Percentiles rank a stretch among this genome's conserved stretches.
Evolutionary conservation across 2,888 invertebrate species (phyloP).

Genomic region (Scotopteryx bipunctaria): DNA sequence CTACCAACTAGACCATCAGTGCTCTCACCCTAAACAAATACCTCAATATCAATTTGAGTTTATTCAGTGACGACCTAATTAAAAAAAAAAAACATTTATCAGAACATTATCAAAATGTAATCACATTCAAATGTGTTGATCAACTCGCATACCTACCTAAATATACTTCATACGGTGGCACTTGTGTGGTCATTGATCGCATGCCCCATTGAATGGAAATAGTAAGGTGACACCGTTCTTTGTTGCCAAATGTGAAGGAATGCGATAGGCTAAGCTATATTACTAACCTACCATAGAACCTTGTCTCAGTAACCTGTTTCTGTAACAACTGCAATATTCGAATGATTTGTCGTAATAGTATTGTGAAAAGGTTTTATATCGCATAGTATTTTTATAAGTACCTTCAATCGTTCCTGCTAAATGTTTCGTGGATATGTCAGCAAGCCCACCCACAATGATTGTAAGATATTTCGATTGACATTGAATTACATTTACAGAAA

Average conservation of each 20-base stretch:
- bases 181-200: slow-evolving; percentile 44
- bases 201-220: slow-evolving; percentile 45
- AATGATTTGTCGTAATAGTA: neutral
- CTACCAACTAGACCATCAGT: no score
- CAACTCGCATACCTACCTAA: no score
- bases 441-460: slow-evolving; percentile 37
- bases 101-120: no score
- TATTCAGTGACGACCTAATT: no score
- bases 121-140: no score
- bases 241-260: slow-evolving; percentile 57
- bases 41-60: no score
- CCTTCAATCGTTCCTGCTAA: slow-evolving; percentile 14
- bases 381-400: slow-evolving; percentile 8
- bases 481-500: slow-evolving; percentile 11
- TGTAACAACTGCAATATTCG: neutral
- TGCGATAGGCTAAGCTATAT: slow-evolving; percentile 39
- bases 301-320: slow-evolving; percentile 16
- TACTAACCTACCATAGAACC: slow-evolving; percentile 7
- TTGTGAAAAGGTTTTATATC: slow-evolving; percentile 20
- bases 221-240: slow-evolving; percentile 50
- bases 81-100: no score
- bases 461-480: slow-evolving; percentile 28
- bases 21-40: no score
- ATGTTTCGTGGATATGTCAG: slow-evolving; percentile 21
- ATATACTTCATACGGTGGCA: slow-evolving; percentile 2